Conservation (phyloP, 2,797 vertebrate species). For the Lacerta viridis region DNA sequence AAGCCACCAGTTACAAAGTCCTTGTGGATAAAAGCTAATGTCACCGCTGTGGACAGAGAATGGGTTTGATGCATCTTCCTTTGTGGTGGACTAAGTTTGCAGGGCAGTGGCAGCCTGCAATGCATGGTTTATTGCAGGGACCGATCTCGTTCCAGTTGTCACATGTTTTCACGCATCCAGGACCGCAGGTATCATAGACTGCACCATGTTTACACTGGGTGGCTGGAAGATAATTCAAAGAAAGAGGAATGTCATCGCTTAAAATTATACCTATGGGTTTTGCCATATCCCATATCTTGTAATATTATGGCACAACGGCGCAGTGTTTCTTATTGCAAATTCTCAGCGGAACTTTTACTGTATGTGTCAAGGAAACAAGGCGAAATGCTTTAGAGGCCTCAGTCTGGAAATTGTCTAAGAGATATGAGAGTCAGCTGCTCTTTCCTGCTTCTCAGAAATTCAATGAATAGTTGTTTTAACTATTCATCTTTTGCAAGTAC, state of each 20-base stretch:
- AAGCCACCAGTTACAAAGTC: slow-evolving; percentile 63
- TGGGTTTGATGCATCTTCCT: slow-evolving; percentile 95
- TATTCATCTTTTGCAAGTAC: too few relatives aligned
- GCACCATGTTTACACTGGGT: slow-evolving; percentile 95
- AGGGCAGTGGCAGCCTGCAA: slow-evolving; percentile 97
- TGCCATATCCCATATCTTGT: not conserved
- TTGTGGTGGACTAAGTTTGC: slow-evolving; percentile 93
- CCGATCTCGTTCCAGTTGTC: slow-evolving; percentile 99
- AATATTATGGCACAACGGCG: not conserved
- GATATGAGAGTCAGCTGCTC: not conserved
- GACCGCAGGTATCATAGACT: slow-evolving; percentile 95
- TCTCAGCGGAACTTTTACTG: not conserved
- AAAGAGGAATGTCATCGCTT: not conserved
- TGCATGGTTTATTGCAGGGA: slow-evolving; percentile 90
- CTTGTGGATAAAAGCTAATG: slow-evolving; percentile 72
- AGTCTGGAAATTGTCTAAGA: not conserved
- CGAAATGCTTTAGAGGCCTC: not conserved
- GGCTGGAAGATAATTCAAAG: slow-evolving; percentile 81
- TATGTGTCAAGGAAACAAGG: not conserved
- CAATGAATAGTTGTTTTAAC: not conserved
- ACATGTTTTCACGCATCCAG: slow-evolving; percentile 95
- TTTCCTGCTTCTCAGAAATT: not conserved
- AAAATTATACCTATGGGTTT: not conserved
- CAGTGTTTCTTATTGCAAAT: not conserved
- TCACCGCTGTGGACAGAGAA: slow-evolving; percentile 95